Evolutionary conservation across 2,797 vertebrate genomes (phyloP).

Genomic region (Acanthurus tractus): DNA sequence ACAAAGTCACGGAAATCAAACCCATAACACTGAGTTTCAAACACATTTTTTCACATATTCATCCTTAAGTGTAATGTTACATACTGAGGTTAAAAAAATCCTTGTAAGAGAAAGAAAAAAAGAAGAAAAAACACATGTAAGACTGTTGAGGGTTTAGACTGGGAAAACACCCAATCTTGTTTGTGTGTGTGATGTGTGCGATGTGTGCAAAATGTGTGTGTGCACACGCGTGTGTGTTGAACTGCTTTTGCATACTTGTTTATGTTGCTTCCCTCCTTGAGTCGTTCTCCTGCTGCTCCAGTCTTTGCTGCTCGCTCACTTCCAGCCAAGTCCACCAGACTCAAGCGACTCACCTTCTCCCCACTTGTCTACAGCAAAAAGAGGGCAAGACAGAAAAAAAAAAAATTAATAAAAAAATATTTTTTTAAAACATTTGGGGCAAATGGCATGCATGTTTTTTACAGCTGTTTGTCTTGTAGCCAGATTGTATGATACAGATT

Average conservation of each 20-base stretch:
- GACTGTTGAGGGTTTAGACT: background rate
- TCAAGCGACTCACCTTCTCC: conserved; percentile 97
- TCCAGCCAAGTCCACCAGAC: conserved; percentile 96
- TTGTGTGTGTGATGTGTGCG: background rate
- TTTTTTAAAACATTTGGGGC: too few species aligned
- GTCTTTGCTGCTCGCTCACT: conserved; percentile 97
- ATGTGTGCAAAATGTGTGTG: too few species aligned
- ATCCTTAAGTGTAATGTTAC: too few species aligned
- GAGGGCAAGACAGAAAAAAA: background rate
- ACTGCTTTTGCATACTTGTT: conserved; percentile 78
- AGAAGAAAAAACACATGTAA: background rate
- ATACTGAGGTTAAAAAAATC: too few species aligned
- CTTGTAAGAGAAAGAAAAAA: too few species aligned
- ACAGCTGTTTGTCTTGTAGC: conserved; percentile 2
- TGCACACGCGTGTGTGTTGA: background rate
- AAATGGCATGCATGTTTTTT: background rate
- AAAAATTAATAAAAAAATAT: too few species aligned
- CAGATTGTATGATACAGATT: background rate
- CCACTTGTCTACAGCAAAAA: conserved; percentile 85
- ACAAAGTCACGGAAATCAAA: too few species aligned
- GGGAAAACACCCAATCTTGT: background rate
- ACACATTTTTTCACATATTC: too few species aligned
- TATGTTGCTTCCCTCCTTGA: conserved; percentile 93
- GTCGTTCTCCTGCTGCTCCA: conserved; percentile 94
- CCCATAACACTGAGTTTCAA: too few species aligned